Conservation (phyloP, 2,888 invertebrate genomes). For the Mimas tiliae region DNA sequence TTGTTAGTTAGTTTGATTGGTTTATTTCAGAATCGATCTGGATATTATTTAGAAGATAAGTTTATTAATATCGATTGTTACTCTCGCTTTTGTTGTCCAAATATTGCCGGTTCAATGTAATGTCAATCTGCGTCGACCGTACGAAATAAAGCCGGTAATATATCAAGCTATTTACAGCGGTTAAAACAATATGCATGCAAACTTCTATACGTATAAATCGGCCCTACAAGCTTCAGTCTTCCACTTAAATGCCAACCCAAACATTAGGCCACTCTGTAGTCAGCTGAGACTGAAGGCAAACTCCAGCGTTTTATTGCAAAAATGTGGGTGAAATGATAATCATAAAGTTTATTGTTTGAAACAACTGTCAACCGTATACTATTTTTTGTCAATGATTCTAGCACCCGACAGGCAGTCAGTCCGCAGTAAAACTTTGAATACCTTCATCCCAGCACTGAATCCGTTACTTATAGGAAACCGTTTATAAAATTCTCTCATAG, state of each 20-base stretch:
- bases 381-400: slow-evolving; percentile 18
- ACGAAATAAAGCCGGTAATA: slow-evolving; percentile 32
- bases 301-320: slow-evolving; percentile 18
- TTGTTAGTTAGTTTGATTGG: neutral
- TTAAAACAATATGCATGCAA: slow-evolving; percentile 36
- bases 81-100: neutral
- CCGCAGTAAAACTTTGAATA: slow-evolving; percentile 21
- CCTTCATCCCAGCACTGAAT: slow-evolving; percentile 16
- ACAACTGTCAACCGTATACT: slow-evolving; percentile 14
- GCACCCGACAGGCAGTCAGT: slow-evolving; percentile 24
- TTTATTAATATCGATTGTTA: neutral
- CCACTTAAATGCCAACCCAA: slow-evolving; percentile 70
- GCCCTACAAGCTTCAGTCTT: slow-evolving; percentile 61
- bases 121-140: slow-evolving; percentile 31
- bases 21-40: neutral
- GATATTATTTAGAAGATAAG: neutral
- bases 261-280: slow-evolving; percentile 47
- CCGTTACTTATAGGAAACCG: slow-evolving; percentile 22
- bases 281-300: slow-evolving; percentile 7
- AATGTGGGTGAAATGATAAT: slow-evolving; percentile 13
- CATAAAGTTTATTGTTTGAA: slow-evolving; percentile 3
- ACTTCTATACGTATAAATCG: slow-evolving; percentile 38
- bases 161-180: slow-evolving; percentile 67
- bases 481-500: slow-evolving; percentile 95
- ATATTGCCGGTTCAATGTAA: neutral